Base-by-base conservation (phyloP, 37 sponge, comb jelly and placozoan genomes). In the Hexactinellida sp. region DNA sequence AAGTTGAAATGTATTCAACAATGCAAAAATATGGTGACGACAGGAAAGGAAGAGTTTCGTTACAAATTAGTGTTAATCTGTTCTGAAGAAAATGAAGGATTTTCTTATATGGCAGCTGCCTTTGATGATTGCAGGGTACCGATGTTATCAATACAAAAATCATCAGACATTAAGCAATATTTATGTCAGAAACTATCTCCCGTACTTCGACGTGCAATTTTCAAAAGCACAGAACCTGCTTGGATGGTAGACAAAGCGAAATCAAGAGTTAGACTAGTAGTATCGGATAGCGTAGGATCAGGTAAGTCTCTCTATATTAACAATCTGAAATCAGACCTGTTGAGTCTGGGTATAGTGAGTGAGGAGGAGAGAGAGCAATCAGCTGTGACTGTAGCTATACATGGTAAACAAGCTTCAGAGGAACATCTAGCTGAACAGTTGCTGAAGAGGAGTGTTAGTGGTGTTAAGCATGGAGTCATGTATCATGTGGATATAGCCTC, bases 311-410 rank as follows among this genome's bases (percentile, higher is more conserved):
- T 63, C 28, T 63, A 63, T n/a, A n/a, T 63, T 10, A 32, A n/a
- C 13, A 63, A 63, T 63, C 76, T 63, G 5, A n/a, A 25, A n/a
- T 63, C 76, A 25, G 76, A 63, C 34, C 3, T 63, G 76, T 23
- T 63, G 34, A 63, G 34, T 63, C 25, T 25, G 76, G 32, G 76
- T n/a, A 23, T 63, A 23, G 76, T 63, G 76, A 10, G 76, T 63
- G 34, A 63, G 25, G 76, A 63, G 34, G 76, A 63, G 76, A 63
- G 25, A 32, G 76, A 63, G 13, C 28, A 63, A 7, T 7, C 76
- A 63, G 76, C 76, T 63, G 76, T 63, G 76, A 63, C 76, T 10
- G 76, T 63, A 32, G 76, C 76, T n/a, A 63, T 63, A 25, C 76
- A 63, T 63, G 76, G 76, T 32, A 63, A 63, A 23, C 32, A 63